Evolutionary conservation across 1,140 invertebrate genomes (phyloP).

Genomic region (Nixonia krombeini): DNA sequence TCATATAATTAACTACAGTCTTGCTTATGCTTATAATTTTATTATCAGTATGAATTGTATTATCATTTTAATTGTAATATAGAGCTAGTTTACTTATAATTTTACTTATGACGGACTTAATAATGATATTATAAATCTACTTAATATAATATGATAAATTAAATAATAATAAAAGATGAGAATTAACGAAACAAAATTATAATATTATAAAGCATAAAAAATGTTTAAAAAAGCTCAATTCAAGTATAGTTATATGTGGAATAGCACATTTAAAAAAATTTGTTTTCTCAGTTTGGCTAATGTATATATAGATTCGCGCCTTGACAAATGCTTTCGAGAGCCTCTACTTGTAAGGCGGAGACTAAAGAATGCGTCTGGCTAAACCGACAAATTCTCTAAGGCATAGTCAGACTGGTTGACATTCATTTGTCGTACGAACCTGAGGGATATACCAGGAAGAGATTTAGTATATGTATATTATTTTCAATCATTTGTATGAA

Average conservation of each 20-base stretch:
- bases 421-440: slow-evolving; percentile 35
- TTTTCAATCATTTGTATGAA: slow-evolving; percentile 3
- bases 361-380: slow-evolving; percentile 39
- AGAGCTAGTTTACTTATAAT: too few species aligned
- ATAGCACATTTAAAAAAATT: slow-evolving; percentile 26
- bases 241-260: neutral
- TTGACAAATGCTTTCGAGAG: slow-evolving; percentile 35
- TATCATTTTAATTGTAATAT: too few species aligned
- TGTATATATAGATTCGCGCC: slow-evolving; percentile 32
- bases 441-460: slow-evolving; percentile 18
- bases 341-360: slow-evolving; percentile 41
- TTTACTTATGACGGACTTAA: too few species aligned
- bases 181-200: too few species aligned
- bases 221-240: too few species aligned
- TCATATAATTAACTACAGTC: too few species aligned
- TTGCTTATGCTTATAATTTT: too few species aligned
- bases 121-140: too few species aligned
- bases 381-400: slow-evolving; percentile 42
- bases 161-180: too few species aligned
- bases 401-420: slow-evolving; percentile 38
- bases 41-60: too few species aligned
- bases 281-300: slow-evolving; percentile 13
- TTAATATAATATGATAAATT: too few species aligned
- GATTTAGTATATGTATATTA: slow-evolving; percentile 18
- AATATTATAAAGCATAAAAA: too few species aligned